Evolutionary conservation across 2,797 vertebrate genomes (phyloP).

Genomic region (Mus caroli): DNA sequence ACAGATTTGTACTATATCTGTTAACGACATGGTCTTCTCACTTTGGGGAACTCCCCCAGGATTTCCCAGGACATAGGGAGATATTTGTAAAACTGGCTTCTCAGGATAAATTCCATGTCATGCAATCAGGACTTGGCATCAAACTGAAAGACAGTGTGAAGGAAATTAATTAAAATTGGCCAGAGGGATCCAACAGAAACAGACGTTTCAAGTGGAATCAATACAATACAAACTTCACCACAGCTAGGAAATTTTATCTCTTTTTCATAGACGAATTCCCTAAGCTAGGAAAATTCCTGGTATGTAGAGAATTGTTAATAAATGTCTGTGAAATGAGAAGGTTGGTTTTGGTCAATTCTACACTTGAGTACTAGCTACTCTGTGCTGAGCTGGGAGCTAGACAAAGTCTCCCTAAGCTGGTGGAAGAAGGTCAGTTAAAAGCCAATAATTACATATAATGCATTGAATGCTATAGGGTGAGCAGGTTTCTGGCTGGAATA

Average conservation of each 20-base stretch:
- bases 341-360: slow-evolving; percentile 5
- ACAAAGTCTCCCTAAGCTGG: neutral
- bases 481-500: neutral
- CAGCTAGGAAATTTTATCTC: neutral
- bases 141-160: slow-evolving; percentile 59
- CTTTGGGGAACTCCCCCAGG: slow-evolving; percentile 32
- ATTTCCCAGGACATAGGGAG: slow-evolving; percentile 61
- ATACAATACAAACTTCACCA: neutral
- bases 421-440: neutral
- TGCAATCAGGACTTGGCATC: slow-evolving; percentile 62
- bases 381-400: neutral
- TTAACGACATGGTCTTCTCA: slow-evolving; percentile 25
- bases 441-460: neutral
- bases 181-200: slow-evolving; percentile 32
- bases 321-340: slow-evolving; percentile 17
- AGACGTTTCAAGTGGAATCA: slow-evolving; percentile 48
- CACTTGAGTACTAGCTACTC: neutral
- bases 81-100: slow-evolving; percentile 63
- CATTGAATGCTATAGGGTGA: neutral
- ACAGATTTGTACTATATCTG: slow-evolving; percentile 10
- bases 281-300: slow-evolving; percentile 24
- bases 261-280: neutral
- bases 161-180: slow-evolving; percentile 69
- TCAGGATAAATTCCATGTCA: slow-evolving; percentile 60
- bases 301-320: neutral